Conservation (phyloP, 2,888 invertebrate genomes). For the Flabesymbios commensalis region DNA sequence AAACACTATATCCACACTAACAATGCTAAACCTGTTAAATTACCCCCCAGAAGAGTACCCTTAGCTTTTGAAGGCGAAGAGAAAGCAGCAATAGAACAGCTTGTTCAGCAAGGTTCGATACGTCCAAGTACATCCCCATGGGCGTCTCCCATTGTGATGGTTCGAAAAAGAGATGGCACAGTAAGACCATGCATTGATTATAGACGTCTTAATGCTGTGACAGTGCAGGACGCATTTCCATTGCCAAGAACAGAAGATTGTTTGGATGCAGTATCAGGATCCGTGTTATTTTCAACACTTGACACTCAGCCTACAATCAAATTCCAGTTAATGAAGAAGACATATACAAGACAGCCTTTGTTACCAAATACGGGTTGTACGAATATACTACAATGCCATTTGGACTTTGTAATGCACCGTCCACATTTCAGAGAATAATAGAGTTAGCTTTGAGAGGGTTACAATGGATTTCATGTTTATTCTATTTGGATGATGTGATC, state of each 20-base stretch:
- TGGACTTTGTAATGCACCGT: too few species aligned
- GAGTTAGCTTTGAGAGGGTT: constrained; percentile 14
- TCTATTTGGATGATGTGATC: constrained; percentile 15
- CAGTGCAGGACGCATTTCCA: neutral
- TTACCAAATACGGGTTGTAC: neutral
- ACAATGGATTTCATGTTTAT: neutral
- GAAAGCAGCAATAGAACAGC: neutral
- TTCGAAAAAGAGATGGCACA: neutral
- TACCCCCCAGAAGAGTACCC: neutral
- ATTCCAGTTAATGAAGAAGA: neutral
- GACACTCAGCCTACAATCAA: neutral
- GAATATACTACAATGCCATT: too few species aligned
- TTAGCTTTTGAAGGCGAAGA: neutral
- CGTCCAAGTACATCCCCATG: neutral
- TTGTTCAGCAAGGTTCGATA: neutral
- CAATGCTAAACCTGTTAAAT: neutral
- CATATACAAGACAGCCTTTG: constrained; percentile 1
- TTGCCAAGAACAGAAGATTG: neutral
- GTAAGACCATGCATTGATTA: constrained; percentile 5
- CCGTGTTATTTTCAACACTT: neutral
- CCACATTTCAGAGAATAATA: too few species aligned
- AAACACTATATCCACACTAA: neutral
- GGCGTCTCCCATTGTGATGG: neutral
- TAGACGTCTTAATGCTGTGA: neutral
- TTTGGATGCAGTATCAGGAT: neutral